Conservation (phyloP, 2,888 invertebrate genomes). For the Spodoptera littoralis region DNA sequence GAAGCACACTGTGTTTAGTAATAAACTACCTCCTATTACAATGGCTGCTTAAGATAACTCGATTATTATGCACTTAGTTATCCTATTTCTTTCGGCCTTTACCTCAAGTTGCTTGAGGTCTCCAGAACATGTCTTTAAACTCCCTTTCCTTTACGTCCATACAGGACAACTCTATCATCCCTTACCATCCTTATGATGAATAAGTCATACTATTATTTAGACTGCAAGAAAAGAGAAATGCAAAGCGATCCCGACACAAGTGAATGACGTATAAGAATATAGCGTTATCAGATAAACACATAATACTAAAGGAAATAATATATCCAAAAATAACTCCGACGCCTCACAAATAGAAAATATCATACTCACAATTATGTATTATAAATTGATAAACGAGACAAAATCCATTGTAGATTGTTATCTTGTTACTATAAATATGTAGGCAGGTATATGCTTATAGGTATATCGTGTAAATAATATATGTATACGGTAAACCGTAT, state of each 20-base stretch:
- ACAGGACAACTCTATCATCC: too few species aligned
- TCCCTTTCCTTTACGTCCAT: too few species aligned
- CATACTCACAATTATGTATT: slow-evolving; percentile 40
- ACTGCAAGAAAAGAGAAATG: slow-evolving; percentile 7
- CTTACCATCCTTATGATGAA: too few species aligned
- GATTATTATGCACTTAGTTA: too few species aligned
- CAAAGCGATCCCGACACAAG: slow-evolving; percentile 18
- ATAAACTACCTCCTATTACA: too few species aligned
- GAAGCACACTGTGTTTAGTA: too few species aligned
- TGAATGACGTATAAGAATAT: slow-evolving; percentile 30
- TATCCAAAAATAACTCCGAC: slow-evolving; percentile 46
- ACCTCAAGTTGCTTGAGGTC: too few species aligned
- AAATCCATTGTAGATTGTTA: slow-evolving; percentile 41
- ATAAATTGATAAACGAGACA: slow-evolving; percentile 38
- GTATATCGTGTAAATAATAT: not conserved
- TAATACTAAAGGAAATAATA: slow-evolving; percentile 43
- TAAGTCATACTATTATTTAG: too few species aligned
- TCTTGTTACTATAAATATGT: slow-evolving; percentile 19
- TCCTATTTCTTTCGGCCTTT: too few species aligned
- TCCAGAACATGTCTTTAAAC: too few species aligned
- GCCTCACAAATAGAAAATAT: slow-evolving; percentile 43
- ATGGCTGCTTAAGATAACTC: too few species aligned
- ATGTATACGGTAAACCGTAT: not conserved
- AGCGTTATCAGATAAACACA: slow-evolving; percentile 45
- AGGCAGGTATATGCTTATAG: slow-evolving; percentile 18